Evolutionary conservation across 2,797 vertebrate species (phyloP).

Genomic region (Pantherophis vulpinus): DNA sequence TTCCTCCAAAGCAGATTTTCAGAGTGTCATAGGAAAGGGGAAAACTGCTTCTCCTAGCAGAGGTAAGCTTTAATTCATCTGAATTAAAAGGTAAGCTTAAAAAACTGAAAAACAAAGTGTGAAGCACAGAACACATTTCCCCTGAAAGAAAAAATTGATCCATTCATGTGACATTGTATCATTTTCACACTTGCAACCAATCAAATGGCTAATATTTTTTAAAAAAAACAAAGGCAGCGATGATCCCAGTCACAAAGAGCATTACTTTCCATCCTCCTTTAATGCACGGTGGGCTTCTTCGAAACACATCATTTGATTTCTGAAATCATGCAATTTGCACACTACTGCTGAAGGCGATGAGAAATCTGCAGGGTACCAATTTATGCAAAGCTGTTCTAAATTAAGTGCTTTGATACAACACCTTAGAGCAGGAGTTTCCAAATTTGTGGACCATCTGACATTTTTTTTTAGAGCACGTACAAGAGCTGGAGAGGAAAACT

Average conservation of each 20-base stretch:
- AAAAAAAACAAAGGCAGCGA: neutral
- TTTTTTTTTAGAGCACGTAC: neutral
- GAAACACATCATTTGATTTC: neutral
- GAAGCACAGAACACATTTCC: neutral
- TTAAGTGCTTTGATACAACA: neutral
- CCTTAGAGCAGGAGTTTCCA: neutral
- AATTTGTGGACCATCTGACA: neutral
- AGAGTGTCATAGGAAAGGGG: neutral
- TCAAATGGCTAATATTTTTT: neutral
- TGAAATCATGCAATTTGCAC: neutral
- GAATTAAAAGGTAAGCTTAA: neutral
- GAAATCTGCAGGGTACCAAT: neutral
- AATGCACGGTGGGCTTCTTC: neutral
- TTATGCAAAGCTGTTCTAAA: neutral
- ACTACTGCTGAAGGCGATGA: neutral
- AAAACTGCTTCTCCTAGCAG: neutral
- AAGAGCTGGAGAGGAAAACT: neutral
- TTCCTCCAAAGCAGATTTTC: neutral
- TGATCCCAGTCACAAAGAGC: neutral
- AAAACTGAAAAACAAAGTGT: neutral
- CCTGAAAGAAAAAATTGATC: neutral
- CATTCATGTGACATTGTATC: neutral
- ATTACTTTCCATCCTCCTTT: neutral
- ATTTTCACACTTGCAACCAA: neutral
- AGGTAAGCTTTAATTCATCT: too few relatives aligned